These are phyloP conservation scores for Amphipoea oculea DNA, from an alignment of 2,888 invertebrate genomes.

Conservation along the genomic window DNA sequence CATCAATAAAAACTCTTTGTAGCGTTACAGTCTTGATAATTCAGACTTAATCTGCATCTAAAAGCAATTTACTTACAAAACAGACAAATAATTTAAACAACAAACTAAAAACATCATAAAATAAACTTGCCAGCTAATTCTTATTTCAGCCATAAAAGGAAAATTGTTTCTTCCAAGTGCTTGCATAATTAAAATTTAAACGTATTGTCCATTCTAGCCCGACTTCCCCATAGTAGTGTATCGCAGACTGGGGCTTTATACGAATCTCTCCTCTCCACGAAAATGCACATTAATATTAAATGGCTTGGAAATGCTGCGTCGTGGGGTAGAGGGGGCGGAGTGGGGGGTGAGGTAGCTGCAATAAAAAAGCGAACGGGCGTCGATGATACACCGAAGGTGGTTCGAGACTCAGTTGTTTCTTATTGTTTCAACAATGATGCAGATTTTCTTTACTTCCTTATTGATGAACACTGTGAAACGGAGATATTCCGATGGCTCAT, in stretches of 20 bases:
- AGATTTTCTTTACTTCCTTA: slow-evolving; percentile 39
- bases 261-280: slow-evolving; percentile 90
- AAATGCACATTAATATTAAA: slow-evolving; percentile 91
- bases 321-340: slow-evolving; percentile 75
- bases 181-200: slow-evolving; percentile 87
- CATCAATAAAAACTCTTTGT: background rate
- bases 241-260: slow-evolving; percentile 89
- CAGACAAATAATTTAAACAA: slow-evolving; percentile 15
- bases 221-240: slow-evolving; percentile 83
- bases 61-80: slow-evolving; percentile 23
- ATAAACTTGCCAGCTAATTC: slow-evolving; percentile 65
- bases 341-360: slow-evolving; percentile 77
- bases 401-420: slow-evolving; percentile 79
- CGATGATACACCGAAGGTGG: slow-evolving; percentile 84
- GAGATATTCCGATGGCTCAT: slow-evolving; percentile 14
- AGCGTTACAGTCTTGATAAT: background rate
- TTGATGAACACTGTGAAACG: slow-evolving; percentile 8
- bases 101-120: slow-evolving; percentile 54
- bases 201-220: slow-evolving; percentile 83
- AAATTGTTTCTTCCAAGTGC: slow-evolving; percentile 72
- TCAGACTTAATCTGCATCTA: background rate
- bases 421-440: slow-evolving; percentile 69
- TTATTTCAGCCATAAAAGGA: slow-evolving; percentile 71
- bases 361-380: slow-evolving; percentile 86
- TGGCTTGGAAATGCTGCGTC: slow-evolving; percentile 91